phyloP scores from a whole-genome alignment of 2,113 vertebrate genomes.

The Hirundichthys speculiger region DNA sequence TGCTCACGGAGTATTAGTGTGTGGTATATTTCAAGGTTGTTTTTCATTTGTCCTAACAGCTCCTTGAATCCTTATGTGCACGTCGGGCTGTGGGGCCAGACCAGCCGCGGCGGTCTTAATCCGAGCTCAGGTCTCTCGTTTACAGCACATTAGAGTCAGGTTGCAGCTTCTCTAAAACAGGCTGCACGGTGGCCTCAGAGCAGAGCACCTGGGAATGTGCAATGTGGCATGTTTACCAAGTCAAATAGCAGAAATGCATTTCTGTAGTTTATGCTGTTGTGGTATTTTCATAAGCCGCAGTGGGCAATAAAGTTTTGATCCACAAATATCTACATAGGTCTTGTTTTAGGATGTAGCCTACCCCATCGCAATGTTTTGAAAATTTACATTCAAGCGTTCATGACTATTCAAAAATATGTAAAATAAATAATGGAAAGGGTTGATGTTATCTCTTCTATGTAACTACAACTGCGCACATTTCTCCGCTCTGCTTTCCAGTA shows the following conservation, averaged over 20 bases:
- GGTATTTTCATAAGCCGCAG: neutral
- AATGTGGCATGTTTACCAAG: slow-evolving; percentile 32
- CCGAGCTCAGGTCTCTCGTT: slow-evolving; percentile 72
- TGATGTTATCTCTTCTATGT: too few relatives aligned
- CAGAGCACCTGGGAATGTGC: slow-evolving; percentile 30
- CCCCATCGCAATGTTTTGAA: too few relatives aligned
- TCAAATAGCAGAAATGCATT: slow-evolving; percentile 30
- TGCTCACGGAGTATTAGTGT: slow-evolving; percentile 29
- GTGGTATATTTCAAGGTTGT: slow-evolving; percentile 68
- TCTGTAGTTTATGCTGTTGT: neutral
- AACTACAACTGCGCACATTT: too few relatives aligned
- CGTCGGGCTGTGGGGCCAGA: slow-evolving; percentile 52
- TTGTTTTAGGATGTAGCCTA: too few relatives aligned
- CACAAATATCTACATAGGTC: too few relatives aligned
- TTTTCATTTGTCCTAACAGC: slow-evolving; percentile 63
- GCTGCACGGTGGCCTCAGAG: slow-evolving; percentile 63
- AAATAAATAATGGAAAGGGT: too few relatives aligned
- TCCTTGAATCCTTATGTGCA: slow-evolving; percentile 35
- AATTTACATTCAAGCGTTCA: too few relatives aligned
- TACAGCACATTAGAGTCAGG: slow-evolving; percentile 76
- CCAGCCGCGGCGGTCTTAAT: slow-evolving; percentile 70
- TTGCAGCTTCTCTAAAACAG: slow-evolving; percentile 66
- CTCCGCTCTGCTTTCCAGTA: too few relatives aligned
- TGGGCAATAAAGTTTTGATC: too few relatives aligned
- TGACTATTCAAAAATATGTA: too few relatives aligned